These are phyloP conservation scores for Acleris sparsana DNA, from an alignment of 2,888 invertebrate species.

Conservation along the genomic window DNA sequence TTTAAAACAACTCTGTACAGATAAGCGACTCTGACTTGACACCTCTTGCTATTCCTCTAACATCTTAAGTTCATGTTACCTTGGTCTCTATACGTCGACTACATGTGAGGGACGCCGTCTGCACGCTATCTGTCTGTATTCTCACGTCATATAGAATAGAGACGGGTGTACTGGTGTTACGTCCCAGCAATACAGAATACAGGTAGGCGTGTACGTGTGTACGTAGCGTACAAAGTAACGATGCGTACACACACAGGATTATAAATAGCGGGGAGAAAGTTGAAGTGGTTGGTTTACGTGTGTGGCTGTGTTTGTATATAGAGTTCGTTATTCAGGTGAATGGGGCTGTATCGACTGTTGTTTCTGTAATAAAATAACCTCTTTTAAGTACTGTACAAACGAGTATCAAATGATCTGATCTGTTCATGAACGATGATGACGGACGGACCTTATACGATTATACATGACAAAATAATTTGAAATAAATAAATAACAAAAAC, in stretches of 20 bases:
- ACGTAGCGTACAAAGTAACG: not conserved
- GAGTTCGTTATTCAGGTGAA: too few relatives aligned
- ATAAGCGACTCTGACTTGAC: slow-evolving; percentile 4
- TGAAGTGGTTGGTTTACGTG: not conserved
- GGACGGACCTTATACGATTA: too few relatives aligned
- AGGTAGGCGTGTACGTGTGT: slow-evolving; percentile 21
- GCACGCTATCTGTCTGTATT: slow-evolving; percentile 27
- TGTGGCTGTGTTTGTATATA: not conserved
- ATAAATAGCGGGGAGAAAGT: not conserved
- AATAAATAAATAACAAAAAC: too few relatives aligned
- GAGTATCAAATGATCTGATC: too few relatives aligned
- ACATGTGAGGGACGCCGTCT: slow-evolving; percentile 68
- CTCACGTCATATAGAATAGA: slow-evolving; percentile 24
- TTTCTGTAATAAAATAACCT: too few relatives aligned
- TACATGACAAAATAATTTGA: too few relatives aligned
- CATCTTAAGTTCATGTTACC: slow-evolving; percentile 51
- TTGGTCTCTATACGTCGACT: slow-evolving; percentile 63
- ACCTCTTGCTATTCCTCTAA: slow-evolving; percentile 36
- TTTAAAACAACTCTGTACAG: not conserved
- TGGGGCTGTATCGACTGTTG: too few relatives aligned
- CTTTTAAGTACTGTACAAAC: too few relatives aligned
- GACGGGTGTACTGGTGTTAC: slow-evolving; percentile 27
- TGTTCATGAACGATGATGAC: too few relatives aligned
- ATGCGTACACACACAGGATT: slow-evolving; percentile 18
- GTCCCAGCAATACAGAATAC: slow-evolving; percentile 18